Evolutionary conservation across 2,113 vertebrate genomes (phyloP).

Genomic region (Pelecanus crispus): DNA sequence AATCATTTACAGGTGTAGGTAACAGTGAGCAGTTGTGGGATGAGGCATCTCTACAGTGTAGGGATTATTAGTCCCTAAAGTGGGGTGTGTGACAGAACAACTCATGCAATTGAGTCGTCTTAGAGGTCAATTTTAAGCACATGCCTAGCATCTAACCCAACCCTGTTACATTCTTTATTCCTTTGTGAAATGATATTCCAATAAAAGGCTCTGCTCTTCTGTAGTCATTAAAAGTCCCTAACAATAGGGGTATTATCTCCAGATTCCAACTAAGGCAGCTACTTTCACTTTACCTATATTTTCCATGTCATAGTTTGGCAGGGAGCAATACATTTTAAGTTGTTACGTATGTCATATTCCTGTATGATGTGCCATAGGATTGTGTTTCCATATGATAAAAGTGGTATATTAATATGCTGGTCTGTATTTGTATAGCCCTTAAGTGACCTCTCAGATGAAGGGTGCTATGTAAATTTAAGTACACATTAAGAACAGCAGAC

Average conservation of each 20-base stretch:
- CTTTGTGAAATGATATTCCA: not conserved
- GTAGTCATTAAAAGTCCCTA: not conserved
- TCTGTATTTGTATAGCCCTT: not conserved
- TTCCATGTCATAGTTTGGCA: not conserved
- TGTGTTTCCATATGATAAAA: not conserved
- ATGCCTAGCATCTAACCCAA: not conserved
- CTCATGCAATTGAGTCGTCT: not conserved
- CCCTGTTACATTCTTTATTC: not conserved
- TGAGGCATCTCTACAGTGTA: not conserved
- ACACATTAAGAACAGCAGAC: not conserved
- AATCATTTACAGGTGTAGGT: not conserved
- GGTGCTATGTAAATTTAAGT: not conserved
- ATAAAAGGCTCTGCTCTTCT: not conserved
- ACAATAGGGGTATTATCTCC: not conserved
- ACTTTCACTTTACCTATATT: not conserved
- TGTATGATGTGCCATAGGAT: not conserved
- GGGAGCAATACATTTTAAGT: not conserved
- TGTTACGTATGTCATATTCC: not conserved
- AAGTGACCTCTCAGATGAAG: not conserved
- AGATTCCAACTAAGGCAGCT: not conserved
- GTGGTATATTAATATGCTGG: not conserved
- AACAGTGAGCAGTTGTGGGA: not conserved
- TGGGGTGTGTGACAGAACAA: not conserved
- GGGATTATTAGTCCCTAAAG: not conserved
- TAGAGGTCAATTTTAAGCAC: not conserved